A percentile compares a stretch with the other conserved stretches of the same genome.
Evolutionary conservation across 2,113 vertebrate species (phyloP).

Genomic region (Eulacestoma nigropectus): DNA sequence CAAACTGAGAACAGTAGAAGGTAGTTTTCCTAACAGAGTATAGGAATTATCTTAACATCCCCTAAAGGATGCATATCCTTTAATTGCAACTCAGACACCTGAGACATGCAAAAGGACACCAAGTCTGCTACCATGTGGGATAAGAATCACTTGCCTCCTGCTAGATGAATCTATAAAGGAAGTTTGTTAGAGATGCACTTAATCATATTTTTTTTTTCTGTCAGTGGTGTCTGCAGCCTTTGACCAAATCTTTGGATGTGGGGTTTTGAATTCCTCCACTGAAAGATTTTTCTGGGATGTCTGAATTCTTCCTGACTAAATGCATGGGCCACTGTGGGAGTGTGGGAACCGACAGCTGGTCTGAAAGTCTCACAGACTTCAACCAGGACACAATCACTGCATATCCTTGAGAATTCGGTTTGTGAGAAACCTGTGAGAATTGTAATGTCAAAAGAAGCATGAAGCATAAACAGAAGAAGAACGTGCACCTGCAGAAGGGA

Average conservation of each 20-base stretch:
- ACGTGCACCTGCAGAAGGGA: no score
- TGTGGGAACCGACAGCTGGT: no score
- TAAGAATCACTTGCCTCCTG: not conserved
- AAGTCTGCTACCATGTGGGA: not conserved
- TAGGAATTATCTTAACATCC: not conserved
- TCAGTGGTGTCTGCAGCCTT: not conserved
- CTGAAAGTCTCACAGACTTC: no score
- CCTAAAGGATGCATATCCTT: not conserved
- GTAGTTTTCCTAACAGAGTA: not conserved
- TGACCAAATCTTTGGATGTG: not conserved
- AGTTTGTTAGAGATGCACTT: not conserved
- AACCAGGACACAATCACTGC: no score
- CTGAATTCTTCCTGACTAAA: not conserved
- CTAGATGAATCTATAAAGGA: not conserved
- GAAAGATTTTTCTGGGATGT: not conserved
- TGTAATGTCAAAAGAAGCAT: no score
- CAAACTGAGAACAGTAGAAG: not conserved
- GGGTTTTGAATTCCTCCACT: not conserved
- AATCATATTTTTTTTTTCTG: not conserved
- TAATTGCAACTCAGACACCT: not conserved
- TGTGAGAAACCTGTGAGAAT: no score
- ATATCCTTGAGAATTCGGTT: no score
- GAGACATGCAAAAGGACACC: not conserved
- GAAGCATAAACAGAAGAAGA: no score
- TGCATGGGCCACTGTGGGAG: not conserved